Base-by-base conservation (phyloP, 2,797 vertebrate species). In the Oreortyx pictus region DNA sequence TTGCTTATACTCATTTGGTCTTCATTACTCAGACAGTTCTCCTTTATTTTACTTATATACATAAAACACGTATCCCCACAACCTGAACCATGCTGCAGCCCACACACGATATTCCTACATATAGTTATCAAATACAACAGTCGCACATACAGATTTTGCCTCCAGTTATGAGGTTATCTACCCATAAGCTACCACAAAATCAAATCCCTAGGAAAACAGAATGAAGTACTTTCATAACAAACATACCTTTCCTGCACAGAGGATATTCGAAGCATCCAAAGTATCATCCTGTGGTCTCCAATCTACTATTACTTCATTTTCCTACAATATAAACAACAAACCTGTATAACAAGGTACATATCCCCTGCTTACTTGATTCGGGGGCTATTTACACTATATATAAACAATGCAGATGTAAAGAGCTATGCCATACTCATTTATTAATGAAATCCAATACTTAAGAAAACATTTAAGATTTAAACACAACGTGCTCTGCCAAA, bases 211-310 rank as follows among this genome's bases (percentile, higher is more conserved):
- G 17, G 52, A 39, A 92, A 84, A 78, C 8, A 54, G 23, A 70
- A 89, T 13, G 39, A 87, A 68, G 20, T 92, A 29, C 22, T 56
- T n/a, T 8, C 31, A 4, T 29, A 95, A 76, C 27, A 72, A 91
- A 73, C 94, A 82, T 97, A 99, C 99, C 99, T 99, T 99, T 96
- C 98, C 98, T 93, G 99, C 99, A 97, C 97, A 99, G 19, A 99
- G 98, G 95, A 99, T 99, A 97, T 98, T 99, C 81, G 98, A 99
- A 74, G 98, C 98, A 96, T 99, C 99, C 46, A 98, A 98, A 2
- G 98, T 96, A 75, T 99, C 99, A 95, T 99, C 99, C 97, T 98
- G 29, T 18, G 98, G 98, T 95, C 98, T 98, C 97, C 98, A 99
- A 88, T 99, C 99, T 95, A 99, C 98, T 57, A 98, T 46, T 71